A percentile compares a stretch with the other conserved stretches of the same genome.
Conservation (phyloP, 2,888 invertebrate species). For the Aelia acuminata region DNA sequence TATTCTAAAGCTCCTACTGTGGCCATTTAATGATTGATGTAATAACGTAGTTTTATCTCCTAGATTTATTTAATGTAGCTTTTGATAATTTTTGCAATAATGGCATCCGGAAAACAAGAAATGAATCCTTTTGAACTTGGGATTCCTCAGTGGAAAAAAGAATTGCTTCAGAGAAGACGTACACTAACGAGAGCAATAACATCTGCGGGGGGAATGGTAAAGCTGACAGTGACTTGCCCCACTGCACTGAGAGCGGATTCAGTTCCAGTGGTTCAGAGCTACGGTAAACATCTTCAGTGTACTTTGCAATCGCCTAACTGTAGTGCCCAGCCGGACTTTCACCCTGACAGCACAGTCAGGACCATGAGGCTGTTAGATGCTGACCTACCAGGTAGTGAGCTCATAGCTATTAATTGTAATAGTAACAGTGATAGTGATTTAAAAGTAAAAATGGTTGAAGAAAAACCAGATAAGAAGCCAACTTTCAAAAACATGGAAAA, state of each 20-base stretch:
- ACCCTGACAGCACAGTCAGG: slow-evolving; percentile 65
- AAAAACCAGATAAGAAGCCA: slow-evolving; percentile 59
- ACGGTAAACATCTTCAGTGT: slow-evolving; percentile 61
- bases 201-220: slow-evolving; percentile 58
- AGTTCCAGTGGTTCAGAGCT: slow-evolving; percentile 58
- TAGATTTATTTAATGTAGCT: slow-evolving; percentile 34
- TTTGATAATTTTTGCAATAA: slow-evolving; percentile 53
- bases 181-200: slow-evolving; percentile 49
- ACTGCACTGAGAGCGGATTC: slow-evolving; percentile 65
- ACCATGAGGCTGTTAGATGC: slow-evolving; percentile 68
- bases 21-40: slow-evolving; percentile 1
- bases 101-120: slow-evolving; percentile 61
- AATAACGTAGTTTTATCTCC: slow-evolving; percentile 3
- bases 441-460: slow-evolving; percentile 61
- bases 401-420: slow-evolving; percentile 63
- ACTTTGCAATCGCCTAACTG: slow-evolving; percentile 64
- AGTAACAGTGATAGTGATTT: slow-evolving; percentile 63
- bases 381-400: slow-evolving; percentile 67
- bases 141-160: slow-evolving; percentile 64
- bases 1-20: slow-evolving; percentile 23
- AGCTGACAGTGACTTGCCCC: slow-evolving; percentile 66
- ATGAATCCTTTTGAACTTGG: slow-evolving; percentile 50
- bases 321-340: slow-evolving; percentile 67
- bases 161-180: slow-evolving; percentile 59
- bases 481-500: slow-evolving; percentile 53